phyloP scores from a whole-genome alignment of 2,888 invertebrate genomes.

The Eustalomyia histrio region DNA sequence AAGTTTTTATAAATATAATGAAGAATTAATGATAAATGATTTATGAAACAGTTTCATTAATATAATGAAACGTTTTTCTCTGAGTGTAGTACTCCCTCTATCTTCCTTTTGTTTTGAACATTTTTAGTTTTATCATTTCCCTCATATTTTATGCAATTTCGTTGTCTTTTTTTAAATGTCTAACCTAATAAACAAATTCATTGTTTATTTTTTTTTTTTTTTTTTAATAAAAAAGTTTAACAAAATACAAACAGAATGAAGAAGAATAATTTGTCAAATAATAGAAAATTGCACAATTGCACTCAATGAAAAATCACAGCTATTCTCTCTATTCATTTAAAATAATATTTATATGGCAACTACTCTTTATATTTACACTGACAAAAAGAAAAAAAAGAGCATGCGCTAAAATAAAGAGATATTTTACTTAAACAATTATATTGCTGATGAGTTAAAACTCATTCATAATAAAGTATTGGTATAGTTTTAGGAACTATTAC shows the following conservation, averaged over 20 bases:
- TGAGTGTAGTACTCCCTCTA: background rate
- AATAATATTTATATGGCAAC: background rate
- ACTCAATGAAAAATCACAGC: background rate
- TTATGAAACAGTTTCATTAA: no score
- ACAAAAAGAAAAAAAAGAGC: background rate
- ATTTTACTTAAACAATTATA: background rate
- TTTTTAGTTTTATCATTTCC: background rate
- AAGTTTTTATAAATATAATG: no score
- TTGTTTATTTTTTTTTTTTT: slow-evolving; percentile 30
- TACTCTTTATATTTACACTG: background rate
- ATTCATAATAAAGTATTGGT: background rate
- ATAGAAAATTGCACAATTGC: background rate
- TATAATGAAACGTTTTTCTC: no score
- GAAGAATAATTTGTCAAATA: background rate
- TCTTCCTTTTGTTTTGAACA: background rate
- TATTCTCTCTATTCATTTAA: background rate
- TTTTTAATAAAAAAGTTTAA: background rate
- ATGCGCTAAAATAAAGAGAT: background rate
- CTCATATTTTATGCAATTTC: background rate
- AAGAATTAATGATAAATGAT: no score
- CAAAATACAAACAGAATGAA: slow-evolving; percentile 1
- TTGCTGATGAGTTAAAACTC: background rate
- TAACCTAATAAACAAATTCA: slow-evolving; percentile 39
- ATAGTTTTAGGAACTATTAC: background rate
- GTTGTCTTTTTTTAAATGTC: slow-evolving; percentile 17